A percentile compares a stretch with the other conserved stretches of the same genome.
These are phyloP conservation scores for Eulemur albifrons DNA, from an alignment of 2,797 vertebrate genomes.

Conservation along the genomic window DNA sequence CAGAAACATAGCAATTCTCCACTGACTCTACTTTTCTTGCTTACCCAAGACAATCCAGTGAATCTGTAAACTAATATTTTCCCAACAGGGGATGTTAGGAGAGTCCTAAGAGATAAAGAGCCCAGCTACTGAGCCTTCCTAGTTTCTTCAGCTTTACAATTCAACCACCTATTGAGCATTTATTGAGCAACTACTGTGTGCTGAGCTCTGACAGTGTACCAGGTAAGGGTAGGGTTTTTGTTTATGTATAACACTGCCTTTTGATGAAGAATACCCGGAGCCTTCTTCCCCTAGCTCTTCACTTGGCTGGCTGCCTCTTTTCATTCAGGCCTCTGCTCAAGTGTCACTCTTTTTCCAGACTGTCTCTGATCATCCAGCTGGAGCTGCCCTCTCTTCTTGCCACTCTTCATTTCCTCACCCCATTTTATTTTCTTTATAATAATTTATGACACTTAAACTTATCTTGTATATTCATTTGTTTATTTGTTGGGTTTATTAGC, in stretches of 20 bases:
- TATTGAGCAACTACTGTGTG: background rate
- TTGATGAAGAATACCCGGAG: background rate
- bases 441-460: background rate
- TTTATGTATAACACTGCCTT: background rate
- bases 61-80: background rate
- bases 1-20: background rate
- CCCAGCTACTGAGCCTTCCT: background rate
- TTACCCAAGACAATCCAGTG: background rate
- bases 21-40: background rate
- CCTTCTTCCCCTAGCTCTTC: background rate
- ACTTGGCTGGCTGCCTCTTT: background rate
- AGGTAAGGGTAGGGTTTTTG: background rate
- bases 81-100: background rate
- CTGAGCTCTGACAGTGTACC: background rate
- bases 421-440: slow-evolving; percentile 12
- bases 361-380: background rate
- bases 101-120: background rate
- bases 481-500: background rate
- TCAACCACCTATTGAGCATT: background rate
- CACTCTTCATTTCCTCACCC: background rate
- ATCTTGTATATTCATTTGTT: background rate
- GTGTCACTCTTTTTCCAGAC: background rate
- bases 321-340: background rate
- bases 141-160: background rate
- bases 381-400: background rate